Conservation (phyloP, 2,888 invertebrate species). For the Zhengitettix transpicula region DNA sequence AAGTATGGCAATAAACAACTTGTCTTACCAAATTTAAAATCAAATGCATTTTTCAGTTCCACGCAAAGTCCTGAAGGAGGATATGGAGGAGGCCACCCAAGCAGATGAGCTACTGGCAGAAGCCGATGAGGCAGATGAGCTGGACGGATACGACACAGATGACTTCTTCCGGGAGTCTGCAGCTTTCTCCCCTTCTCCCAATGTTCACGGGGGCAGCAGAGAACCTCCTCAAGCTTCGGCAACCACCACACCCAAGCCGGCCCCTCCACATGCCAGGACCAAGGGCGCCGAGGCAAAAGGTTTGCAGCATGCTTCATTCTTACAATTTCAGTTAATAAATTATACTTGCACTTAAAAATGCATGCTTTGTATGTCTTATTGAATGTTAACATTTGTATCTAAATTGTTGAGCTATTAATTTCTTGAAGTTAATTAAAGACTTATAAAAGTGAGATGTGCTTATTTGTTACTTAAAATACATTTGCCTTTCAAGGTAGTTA, state of each 20-base stretch:
- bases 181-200: constrained; percentile 36
- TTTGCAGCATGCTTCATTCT: constrained; percentile 8
- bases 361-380: too few species aligned
- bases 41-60: constrained; percentile 42
- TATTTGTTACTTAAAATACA: too few species aligned
- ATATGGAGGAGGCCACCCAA: constrained; percentile 62
- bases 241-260: constrained; percentile 3
- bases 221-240: too few species aligned
- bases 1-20: not conserved
- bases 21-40: not conserved
- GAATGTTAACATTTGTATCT: too few species aligned
- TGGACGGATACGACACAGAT: constrained; percentile 25
- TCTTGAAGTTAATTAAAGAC: too few species aligned
- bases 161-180: constrained; percentile 28
- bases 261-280: constrained; percentile 3
- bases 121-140: constrained; percentile 31
- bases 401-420: too few species aligned
- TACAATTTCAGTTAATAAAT: too few species aligned
- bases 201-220: constrained; percentile 15
- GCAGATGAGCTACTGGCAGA: constrained; percentile 48
- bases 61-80: constrained; percentile 64
- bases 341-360: too few species aligned
- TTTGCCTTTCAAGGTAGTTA: too few species aligned
- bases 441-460: too few species aligned
- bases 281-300: constrained; percentile 18